phyloP scores from a whole-genome alignment of 1,140 invertebrate genomes.

The Papilio dardanus region DNA sequence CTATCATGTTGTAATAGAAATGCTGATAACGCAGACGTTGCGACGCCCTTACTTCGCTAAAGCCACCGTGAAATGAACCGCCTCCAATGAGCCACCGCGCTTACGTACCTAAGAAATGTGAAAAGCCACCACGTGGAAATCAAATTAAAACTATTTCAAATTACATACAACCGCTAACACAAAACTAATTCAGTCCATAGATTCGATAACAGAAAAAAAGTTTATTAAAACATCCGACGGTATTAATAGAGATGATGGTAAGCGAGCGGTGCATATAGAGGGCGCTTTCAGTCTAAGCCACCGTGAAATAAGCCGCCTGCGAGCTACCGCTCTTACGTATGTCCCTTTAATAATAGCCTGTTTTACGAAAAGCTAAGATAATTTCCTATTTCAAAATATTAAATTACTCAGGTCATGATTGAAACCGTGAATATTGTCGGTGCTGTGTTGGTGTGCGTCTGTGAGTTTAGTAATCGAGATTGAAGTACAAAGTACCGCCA shows the following conservation, averaged over 20 bases:
- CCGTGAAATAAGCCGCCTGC: slow-evolving; percentile 67
- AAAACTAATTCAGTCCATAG: slow-evolving; percentile 4
- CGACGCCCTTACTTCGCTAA: slow-evolving; percentile 47
- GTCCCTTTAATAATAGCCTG: slow-evolving; percentile 61
- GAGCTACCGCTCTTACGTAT: slow-evolving; percentile 63
- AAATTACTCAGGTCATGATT: slow-evolving; percentile 37
- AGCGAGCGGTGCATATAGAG: slow-evolving; percentile 1
- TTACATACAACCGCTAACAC: slow-evolving; percentile 10
- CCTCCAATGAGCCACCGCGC: slow-evolving; percentile 59
- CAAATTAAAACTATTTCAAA: slow-evolving; percentile 23
- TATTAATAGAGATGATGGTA: slow-evolving; percentile 23
- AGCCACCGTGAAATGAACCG: slow-evolving; percentile 70
- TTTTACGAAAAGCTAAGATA: slow-evolving; percentile 49
- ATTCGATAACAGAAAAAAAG: slow-evolving; percentile 10
- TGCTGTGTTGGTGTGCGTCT: neutral
- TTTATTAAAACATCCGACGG: slow-evolving; percentile 15
- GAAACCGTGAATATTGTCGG: neutral
- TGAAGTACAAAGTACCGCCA: slow-evolving; percentile 4
- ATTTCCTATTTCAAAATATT: slow-evolving; percentile 44
- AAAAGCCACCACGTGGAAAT: slow-evolving; percentile 13
- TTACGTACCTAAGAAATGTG: slow-evolving; percentile 51
- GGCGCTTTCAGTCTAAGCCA: slow-evolving; percentile 51
- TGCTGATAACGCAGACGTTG: slow-evolving; percentile 29
- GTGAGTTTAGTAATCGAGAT: neutral
- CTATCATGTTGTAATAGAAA: neutral